These are phyloP conservation scores for Luffia ferchaultella DNA, from an alignment of 2,888 invertebrate genomes.

Conservation along the genomic window DNA sequence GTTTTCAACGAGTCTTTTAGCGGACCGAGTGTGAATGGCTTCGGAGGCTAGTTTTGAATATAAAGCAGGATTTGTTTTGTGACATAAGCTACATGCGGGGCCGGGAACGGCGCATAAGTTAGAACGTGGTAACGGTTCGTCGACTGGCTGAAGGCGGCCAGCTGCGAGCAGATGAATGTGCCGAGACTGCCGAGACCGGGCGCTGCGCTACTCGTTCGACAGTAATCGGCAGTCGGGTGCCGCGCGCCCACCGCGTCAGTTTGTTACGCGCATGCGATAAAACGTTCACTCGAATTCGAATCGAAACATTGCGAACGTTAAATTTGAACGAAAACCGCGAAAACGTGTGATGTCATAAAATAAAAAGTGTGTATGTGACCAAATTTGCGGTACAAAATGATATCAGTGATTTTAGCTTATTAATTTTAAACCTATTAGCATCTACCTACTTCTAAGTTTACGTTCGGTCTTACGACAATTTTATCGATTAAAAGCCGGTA, in stretches of 20 bases:
- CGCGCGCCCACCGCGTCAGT: background rate
- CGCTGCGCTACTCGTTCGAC: background rate
- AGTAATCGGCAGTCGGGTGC: background rate
- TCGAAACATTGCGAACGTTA: background rate
- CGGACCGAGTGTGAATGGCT: background rate
- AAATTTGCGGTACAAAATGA: too few species aligned
- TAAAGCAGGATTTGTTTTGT: conserved; percentile 30
- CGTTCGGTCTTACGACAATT: background rate
- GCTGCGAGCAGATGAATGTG: conserved; percentile 35
- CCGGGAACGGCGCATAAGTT: conserved; percentile 14
- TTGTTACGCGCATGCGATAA: background rate
- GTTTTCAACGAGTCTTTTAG: background rate
- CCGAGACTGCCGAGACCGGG: background rate
- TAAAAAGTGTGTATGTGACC: background rate
- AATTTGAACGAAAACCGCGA: background rate
- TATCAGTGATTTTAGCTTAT: background rate
- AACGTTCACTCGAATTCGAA: background rate
- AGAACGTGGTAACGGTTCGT: conserved; percentile 37
- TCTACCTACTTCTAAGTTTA: too few species aligned
- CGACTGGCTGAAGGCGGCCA: conserved; percentile 25
- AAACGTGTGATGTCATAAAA: background rate
- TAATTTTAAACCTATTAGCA: background rate
- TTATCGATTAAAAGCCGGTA: background rate
- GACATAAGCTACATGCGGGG: conserved; percentile 16
- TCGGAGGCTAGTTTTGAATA: conserved; percentile 16